Evolutionary conservation across 2,113 vertebrate species (phyloP), one percentile per base, ranked within the genome.

Genomic region (human): DNA sequence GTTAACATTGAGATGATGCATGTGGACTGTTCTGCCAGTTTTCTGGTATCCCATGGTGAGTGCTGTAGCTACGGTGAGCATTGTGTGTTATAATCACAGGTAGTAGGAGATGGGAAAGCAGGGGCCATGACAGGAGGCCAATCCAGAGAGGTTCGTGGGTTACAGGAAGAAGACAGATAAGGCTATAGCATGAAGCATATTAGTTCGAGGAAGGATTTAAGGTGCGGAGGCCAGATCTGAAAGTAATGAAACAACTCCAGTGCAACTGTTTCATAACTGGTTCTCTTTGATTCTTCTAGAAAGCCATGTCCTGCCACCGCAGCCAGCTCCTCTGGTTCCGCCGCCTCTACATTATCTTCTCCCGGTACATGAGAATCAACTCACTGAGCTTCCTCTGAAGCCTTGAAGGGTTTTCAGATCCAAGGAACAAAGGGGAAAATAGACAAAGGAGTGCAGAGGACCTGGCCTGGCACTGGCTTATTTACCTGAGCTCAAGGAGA

Each of bases 321-420:
- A 99, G 99, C 97, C 99, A 99, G 75, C 99, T 99, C 6, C 98
- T 99, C 92, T 99, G 99, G 99, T 99, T 99, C 97, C 99, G 99
- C 83, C 98, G 73, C 73, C 96, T 99, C 88, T 99, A 99, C 59
- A 23, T 99, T 88, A 55, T 98, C 59, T 99, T 99, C 97, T 99
- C 99, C 1, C 99, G 99, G 0, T 99, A 99, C 97, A 99, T 99
- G 99, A 98, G 99, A 86, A 96, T 99, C 97, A 99, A 99, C 97
- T 99, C 99, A 0, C 99, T 99, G 96, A 97, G 87, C 32, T 97
- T 98, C 43, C 99, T 99, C 89, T 98, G 97, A 97, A 94, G 97
- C 92, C 98, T 82, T 70, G 97, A 96, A 17, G 90, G 90, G 18
- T 96, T 80, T 73, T 22, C 38, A 27, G 76, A 94, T 78, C 35